Percentiles rank a stretch among this genome's conserved stretches.
These are phyloP conservation scores for Mixornis gularis DNA, from an alignment of 2,113 vertebrate species.

Conservation along the genomic window DNA sequence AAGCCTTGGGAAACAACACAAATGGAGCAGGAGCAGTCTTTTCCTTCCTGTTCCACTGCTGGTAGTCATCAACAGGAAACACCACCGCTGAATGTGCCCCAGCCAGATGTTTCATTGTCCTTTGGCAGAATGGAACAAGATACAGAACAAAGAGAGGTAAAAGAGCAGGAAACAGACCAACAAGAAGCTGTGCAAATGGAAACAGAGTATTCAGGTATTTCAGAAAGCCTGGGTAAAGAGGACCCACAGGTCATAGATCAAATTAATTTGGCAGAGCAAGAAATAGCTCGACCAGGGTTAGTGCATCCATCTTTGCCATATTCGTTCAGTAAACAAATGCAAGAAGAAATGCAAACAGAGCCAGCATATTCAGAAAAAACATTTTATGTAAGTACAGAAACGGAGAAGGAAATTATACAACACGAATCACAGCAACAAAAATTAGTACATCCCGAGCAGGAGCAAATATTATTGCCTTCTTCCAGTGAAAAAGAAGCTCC, in stretches of 20 bases:
- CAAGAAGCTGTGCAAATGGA: neutral
- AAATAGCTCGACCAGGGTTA: neutral
- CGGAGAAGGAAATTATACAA: neutral
- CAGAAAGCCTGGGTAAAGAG: neutral
- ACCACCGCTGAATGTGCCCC: neutral
- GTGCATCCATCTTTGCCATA: neutral
- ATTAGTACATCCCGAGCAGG: neutral
- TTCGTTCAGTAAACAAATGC: neutral
- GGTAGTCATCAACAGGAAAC: neutral
- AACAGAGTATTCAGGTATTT: neutral
- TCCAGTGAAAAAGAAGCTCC: neutral
- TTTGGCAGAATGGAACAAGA: neutral
- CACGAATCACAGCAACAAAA: neutral
- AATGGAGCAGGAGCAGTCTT: neutral
- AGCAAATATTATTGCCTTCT: neutral
- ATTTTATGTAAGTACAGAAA: neutral
- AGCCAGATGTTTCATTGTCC: neutral
- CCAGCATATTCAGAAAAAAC: neutral
- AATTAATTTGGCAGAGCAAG: neutral
- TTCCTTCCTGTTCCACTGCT: neutral
- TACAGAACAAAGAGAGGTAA: neutral
- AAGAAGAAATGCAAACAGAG: conserved; percentile 3
- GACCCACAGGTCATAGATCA: neutral
- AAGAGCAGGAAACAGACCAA: neutral
- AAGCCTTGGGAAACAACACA: neutral